A percentile compares a stretch with the other conserved stretches of the same genome.
Conservation (phyloP, 2,797 vertebrate genomes). For the Catamblyrhynchus diadema region DNA sequence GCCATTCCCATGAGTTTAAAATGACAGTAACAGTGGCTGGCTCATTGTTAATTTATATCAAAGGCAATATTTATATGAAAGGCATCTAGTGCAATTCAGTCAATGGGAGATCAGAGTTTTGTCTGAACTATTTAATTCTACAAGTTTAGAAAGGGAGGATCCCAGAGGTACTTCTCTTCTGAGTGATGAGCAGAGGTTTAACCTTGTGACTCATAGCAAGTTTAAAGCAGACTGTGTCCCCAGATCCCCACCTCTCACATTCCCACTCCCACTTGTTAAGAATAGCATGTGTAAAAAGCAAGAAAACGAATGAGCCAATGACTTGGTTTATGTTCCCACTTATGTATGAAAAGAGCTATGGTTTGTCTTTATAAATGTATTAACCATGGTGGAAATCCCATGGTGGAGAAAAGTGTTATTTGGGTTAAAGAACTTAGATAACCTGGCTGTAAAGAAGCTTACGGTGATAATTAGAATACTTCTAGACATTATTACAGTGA, state of each 20-base stretch:
- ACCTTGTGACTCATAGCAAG: not conserved
- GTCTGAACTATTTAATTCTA: not conserved
- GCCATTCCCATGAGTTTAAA: not conserved
- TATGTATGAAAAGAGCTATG: not conserved
- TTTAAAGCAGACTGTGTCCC: not conserved
- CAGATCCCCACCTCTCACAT: not conserved
- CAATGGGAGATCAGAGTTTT: not conserved
- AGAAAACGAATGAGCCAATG: not conserved
- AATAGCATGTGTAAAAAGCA: not conserved
- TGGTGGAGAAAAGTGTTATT: not conserved
- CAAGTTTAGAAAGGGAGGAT: not conserved
- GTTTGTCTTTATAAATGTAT: not conserved
- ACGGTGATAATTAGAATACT: constrained; percentile 17
- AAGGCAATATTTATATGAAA: not conserved
- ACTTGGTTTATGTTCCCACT: not conserved
- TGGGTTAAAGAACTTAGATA: constrained; percentile 24
- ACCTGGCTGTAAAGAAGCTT: not conserved
- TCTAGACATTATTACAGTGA: not conserved
- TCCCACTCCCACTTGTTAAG: not conserved
- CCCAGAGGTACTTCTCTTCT: not conserved
- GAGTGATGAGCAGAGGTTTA: not conserved
- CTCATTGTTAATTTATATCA: constrained; percentile 12
- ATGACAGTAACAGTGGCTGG: not conserved
- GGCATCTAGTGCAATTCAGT: not conserved
- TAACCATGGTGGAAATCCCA: not conserved